These are phyloP conservation scores for Cryptus armator DNA, from an alignment of 2,888 invertebrate genomes.

Conservation along the genomic window DNA sequence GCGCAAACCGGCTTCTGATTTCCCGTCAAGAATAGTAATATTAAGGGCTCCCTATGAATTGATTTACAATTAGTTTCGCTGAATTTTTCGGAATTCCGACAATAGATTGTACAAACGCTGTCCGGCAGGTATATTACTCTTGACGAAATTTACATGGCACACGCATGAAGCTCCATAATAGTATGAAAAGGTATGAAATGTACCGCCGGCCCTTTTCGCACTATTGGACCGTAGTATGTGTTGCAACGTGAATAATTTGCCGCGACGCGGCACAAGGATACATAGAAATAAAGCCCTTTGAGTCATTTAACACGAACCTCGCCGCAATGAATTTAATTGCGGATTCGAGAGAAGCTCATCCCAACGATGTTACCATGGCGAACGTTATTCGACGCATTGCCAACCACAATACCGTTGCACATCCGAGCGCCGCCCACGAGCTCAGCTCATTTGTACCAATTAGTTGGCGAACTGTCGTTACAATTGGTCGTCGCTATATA, in stretches of 20 bases:
- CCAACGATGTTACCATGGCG: slow-evolving; percentile 22
- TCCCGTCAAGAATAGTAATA: no score
- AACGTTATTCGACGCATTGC: slow-evolving; percentile 26
- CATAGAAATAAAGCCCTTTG: slow-evolving; percentile 31
- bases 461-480: slow-evolving; percentile 50
- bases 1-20: no score
- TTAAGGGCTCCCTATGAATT: no score
- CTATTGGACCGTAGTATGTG: neutral
- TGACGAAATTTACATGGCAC: no score
- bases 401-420: slow-evolving; percentile 33
- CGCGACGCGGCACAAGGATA: neutral
- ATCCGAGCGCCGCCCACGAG: slow-evolving; percentile 21
- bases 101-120: no score
- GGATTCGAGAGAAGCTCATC: slow-evolving; percentile 40
- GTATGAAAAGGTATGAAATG: no score
- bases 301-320: slow-evolving; percentile 34
- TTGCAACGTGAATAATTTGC: neutral
- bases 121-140: no score
- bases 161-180: no score
- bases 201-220: neutral
- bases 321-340: slow-evolving; percentile 49
- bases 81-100: no score
- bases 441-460: slow-evolving; percentile 48
- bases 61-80: no score
- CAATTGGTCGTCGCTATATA: slow-evolving; percentile 39